Evolutionary conservation across 1,140 invertebrate species (phyloP), one percentile per base, ranked within the genome.

Genomic region (Drosophila aff.): DNA sequence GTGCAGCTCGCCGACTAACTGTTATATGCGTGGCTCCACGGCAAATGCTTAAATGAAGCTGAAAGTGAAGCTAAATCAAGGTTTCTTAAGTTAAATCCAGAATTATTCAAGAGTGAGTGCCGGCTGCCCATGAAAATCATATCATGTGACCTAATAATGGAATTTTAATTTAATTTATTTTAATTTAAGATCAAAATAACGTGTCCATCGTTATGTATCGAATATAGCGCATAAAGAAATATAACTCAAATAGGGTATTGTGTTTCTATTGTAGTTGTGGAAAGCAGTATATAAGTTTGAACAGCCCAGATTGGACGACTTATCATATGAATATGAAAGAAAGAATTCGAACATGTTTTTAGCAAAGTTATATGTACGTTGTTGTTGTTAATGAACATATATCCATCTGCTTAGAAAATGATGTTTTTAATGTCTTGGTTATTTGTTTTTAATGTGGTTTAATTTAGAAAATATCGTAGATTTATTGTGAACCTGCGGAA

Each of bases 1-100:
- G 63, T 36, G 43, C 40, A 65, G 7, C 28, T 26, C 33, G 16
- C 11, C 50, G 18, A 15, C 40, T 67, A 79, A 68, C 81, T 60
- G 59, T 82, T 75, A 62, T 67, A 66, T 67, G 76, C 43, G 58
- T 62, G 9, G 13, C 18, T 53, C 18, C 15, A 15, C n/a, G 31
- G 28, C n/a, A 36, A 53, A 36, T 15, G n/a, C 10, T 28, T 13
- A 21, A 47, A 40, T 59, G 9, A 41, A 21, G 33, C 16, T 64
- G n/a, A 36, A 64, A 38, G 43, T 64, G n/a, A 38, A 64, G 43
- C 28, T 6, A 28, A n/a, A 18, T 47, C 59, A 66, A 46, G 33
- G 58, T 28, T 46, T n/a, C 13, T 7, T 23, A 1, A 16, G 18
- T 23, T 13, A 43, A 31, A 43, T 64, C 2, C 1, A 41, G 21